Evolutionary conservation across 2,797 vertebrate species (phyloP).

Genomic region (Numenius phaeopus): DNA sequence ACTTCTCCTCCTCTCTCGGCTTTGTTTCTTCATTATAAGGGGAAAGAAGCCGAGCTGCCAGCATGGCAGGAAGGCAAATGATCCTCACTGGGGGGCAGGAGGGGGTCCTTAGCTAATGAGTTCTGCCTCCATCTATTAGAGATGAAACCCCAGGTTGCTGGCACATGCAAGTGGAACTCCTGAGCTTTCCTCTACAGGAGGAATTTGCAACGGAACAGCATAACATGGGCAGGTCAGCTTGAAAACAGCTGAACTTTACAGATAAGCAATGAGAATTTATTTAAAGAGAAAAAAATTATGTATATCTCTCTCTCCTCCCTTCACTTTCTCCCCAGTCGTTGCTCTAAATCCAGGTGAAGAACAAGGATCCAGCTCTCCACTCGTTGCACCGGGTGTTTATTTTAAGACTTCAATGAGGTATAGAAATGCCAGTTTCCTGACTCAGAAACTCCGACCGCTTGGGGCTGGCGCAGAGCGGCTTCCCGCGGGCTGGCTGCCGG

Average conservation of each 20-base stretch:
- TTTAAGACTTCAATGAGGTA: background rate
- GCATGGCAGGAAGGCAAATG: background rate
- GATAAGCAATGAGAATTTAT: constrained; percentile 54
- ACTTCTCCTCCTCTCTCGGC: constrained; percentile 20
- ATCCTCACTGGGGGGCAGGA: background rate
- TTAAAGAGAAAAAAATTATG: background rate
- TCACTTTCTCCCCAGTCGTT: background rate
- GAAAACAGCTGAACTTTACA: constrained; percentile 65
- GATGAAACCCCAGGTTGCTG: constrained; percentile 7
- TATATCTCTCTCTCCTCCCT: background rate
- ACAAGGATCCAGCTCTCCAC: background rate
- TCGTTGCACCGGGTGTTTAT: background rate
- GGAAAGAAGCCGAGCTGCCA: constrained; percentile 5
- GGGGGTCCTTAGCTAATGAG: background rate
- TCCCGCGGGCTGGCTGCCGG: fast-evolving
- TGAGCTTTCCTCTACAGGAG: background rate
- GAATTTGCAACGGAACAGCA: constrained; percentile 13
- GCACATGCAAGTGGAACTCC: background rate
- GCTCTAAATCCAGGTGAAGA: constrained; percentile 4
- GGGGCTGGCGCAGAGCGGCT: background rate
- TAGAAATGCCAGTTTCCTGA: background rate
- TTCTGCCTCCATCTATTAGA: background rate
- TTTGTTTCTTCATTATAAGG: background rate
- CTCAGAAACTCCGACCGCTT: fast-evolving
- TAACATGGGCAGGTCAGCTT: constrained; percentile 8